Evolutionary conservation across 2,797 vertebrate genomes (phyloP).

Genomic region (Pelodytes ibericus): DNA sequence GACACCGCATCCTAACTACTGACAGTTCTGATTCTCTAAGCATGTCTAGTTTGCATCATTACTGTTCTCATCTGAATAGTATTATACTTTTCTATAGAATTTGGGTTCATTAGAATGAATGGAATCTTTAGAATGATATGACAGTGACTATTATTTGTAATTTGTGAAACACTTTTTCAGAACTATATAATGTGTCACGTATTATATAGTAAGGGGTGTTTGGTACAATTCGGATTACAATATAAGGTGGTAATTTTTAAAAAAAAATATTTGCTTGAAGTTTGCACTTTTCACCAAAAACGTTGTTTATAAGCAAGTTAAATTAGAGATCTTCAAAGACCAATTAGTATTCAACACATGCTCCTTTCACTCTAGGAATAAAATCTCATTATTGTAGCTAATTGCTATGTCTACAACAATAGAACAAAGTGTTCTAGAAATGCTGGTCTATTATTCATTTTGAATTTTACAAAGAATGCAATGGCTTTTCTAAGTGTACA

Average conservation of each 20-base stretch:
- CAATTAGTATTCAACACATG: neutral
- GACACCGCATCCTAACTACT: constrained; percentile 23
- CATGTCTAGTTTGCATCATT: neutral
- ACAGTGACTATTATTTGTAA: neutral
- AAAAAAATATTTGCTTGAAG: neutral
- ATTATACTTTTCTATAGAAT: neutral
- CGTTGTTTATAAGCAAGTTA: neutral
- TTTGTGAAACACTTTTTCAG: neutral
- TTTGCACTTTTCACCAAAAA: neutral
- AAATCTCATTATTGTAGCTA: constrained; percentile 10
- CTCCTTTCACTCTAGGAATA: constrained; percentile 2
- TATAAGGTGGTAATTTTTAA: neutral
- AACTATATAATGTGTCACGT: neutral
- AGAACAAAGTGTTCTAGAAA: neutral
- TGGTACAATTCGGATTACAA: neutral
- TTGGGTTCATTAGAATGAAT: neutral
- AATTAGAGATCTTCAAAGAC: neutral
- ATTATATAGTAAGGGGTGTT: neutral
- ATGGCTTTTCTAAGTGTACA: neutral
- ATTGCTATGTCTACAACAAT: constrained; percentile 3
- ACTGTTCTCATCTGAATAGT: neutral
- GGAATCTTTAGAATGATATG: neutral
- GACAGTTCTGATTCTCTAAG: neutral
- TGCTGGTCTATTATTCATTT: neutral
- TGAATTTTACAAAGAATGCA: neutral